A percentile compares a stretch with the other conserved stretches of the same genome.
These are phyloP conservation scores for Lordiphosa collinella DNA, from an alignment of 1,140 invertebrate genomes.

Conservation along the genomic window DNA sequence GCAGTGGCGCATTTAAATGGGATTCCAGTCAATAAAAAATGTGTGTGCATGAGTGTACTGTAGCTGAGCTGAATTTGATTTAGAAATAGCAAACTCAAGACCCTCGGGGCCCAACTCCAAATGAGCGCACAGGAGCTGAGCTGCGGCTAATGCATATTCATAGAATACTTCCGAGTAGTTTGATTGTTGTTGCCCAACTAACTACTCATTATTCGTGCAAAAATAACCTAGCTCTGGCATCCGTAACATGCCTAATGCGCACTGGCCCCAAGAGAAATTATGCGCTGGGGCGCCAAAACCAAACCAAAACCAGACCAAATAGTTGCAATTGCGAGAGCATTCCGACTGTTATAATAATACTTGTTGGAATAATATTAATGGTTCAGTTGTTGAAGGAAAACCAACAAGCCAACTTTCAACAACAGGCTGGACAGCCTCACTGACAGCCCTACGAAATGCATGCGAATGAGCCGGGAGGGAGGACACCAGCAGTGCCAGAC, in stretches of 20 bases:
- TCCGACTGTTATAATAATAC: background rate
- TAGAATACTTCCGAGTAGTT: conserved; percentile 21
- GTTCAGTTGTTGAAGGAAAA: conserved; percentile 9
- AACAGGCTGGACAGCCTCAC: background rate
- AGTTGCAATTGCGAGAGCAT: conserved; percentile 9
- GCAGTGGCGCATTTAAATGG: conserved; percentile 43
- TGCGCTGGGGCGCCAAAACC: background rate
- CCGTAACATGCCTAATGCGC: background rate
- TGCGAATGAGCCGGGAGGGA: conserved; percentile 5
- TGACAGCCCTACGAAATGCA: conserved; percentile 7
- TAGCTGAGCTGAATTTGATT: conserved; percentile 22
- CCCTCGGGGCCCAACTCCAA: too few species aligned
- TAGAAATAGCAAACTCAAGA: conserved; percentile 21
- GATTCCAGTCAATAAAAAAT: conserved; percentile 44
- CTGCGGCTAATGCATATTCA: conserved; percentile 39
- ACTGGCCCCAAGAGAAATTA: background rate
- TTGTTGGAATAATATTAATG: conserved; percentile 20
- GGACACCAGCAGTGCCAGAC: conserved; percentile 4
- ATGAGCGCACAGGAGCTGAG: background rate
- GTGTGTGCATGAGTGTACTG: conserved; percentile 4
- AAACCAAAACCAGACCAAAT: conserved; percentile 5
- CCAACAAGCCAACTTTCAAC: background rate
- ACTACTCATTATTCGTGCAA: conserved; percentile 12
- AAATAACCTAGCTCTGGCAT: conserved; percentile 5
- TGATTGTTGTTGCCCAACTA: background rate